Evolutionary conservation across 2,888 invertebrate genomes (phyloP).

Genomic region (Platycheirus rosarum): DNA sequence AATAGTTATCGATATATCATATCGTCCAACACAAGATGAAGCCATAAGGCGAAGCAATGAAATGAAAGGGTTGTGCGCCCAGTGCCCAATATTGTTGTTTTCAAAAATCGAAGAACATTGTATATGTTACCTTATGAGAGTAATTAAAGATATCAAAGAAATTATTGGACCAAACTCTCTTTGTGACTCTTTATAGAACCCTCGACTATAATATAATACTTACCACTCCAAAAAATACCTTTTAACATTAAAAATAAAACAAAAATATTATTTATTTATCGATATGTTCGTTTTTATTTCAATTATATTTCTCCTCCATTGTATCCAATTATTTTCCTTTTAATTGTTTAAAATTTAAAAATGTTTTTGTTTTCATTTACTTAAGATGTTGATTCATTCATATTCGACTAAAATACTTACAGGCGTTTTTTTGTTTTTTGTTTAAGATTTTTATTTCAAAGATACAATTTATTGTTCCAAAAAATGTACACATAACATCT

Average conservation of each 20-base stretch:
- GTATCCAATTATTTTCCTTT: conserved; percentile 49
- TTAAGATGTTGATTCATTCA: conserved; percentile 62
- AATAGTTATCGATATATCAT: no score
- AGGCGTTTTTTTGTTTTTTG: conserved; percentile 61
- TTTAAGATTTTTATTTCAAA: conserved; percentile 39
- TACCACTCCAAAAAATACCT: no score
- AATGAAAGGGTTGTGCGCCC: no score
- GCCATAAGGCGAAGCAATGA: no score
- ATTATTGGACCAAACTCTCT: no score
- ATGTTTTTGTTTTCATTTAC: conserved; percentile 57
- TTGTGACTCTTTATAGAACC: no score
- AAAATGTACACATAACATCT: conserved; percentile 66
- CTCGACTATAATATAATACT: no score
- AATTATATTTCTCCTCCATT: conserved; percentile 55
- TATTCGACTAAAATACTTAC: conserved; percentile 74
- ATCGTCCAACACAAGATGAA: no score
- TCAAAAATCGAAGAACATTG: no score
- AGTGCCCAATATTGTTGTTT: no score
- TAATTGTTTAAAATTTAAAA: conserved; percentile 66
- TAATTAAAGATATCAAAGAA: no score
- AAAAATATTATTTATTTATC: conserved; percentile 48
- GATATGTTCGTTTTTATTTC: conserved; percentile 73
- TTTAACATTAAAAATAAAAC: conserved; percentile 37
- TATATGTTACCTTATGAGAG: no score
- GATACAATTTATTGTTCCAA: conserved; percentile 68